Conservation (phyloP, 2,113 vertebrate species). For the Grus americana region DNA sequence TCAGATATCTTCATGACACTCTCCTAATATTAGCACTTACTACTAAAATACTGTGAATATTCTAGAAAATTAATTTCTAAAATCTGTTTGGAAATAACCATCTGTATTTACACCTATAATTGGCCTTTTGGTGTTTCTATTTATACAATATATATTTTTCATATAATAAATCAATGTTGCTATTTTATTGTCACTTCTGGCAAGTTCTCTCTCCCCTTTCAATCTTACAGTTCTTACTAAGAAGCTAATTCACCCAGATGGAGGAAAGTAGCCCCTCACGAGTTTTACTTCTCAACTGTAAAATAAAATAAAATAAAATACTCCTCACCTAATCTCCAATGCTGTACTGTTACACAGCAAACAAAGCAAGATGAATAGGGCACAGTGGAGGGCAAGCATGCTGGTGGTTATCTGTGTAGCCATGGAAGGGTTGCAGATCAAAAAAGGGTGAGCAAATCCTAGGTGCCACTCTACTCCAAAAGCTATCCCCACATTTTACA, state of each 20-base stretch:
- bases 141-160: neutral
- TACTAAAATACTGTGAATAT: neutral
- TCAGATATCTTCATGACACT: constrained; percentile 4
- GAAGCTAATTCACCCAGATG: neutral
- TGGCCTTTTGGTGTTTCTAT: neutral
- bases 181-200: neutral
- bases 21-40: constrained; percentile 27
- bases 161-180: neutral
- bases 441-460: neutral
- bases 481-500: neutral
- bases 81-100: neutral
- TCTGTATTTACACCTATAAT: neutral
- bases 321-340: neutral
- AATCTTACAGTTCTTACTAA: neutral
- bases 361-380: neutral
- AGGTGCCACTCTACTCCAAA: neutral
- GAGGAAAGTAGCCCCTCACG: neutral
- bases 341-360: neutral
- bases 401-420: neutral
- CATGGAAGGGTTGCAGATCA: neutral
- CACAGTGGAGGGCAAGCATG: neutral
- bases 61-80: constrained; percentile 18
- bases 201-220: neutral
- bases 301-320: neutral
- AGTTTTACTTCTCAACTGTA: neutral